These are phyloP conservation scores for Margarornis squamiger DNA, from an alignment of 2,797 vertebrate genomes.

Conservation along the genomic window DNA sequence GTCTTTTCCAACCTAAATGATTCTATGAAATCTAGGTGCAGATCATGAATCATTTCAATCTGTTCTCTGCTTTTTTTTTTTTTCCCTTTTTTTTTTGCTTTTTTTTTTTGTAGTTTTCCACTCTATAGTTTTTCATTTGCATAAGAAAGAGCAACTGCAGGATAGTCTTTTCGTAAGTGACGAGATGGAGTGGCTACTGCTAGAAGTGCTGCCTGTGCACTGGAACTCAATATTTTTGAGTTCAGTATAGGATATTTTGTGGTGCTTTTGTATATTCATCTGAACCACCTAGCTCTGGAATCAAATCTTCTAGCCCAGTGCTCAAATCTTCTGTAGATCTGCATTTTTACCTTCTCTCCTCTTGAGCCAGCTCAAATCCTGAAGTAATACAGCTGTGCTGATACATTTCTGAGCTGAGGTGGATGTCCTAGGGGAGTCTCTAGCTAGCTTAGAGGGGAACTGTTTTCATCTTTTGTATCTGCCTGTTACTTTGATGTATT, in stretches of 20 bases:
- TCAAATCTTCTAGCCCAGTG: neutral
- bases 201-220: neutral
- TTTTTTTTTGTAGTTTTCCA: neutral
- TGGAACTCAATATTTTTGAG: neutral
- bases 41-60: neutral
- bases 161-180: neutral
- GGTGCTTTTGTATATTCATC: neutral
- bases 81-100: neutral
- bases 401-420: neutral
- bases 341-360: neutral
- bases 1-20: neutral
- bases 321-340: neutral
- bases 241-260: neutral
- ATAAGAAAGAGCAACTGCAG: neutral
- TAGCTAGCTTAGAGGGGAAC: neutral
- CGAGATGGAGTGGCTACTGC: fast-evolving
- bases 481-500: neutral
- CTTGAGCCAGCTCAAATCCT: neutral
- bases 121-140: neutral
- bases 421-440: neutral
- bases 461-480: neutral
- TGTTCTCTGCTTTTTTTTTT: neutral
- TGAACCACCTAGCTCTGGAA: neutral
- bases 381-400: neutral
- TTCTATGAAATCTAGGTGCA: neutral